Conservation (phyloP, 2,888 invertebrate species). For the Thumatha senex region DNA sequence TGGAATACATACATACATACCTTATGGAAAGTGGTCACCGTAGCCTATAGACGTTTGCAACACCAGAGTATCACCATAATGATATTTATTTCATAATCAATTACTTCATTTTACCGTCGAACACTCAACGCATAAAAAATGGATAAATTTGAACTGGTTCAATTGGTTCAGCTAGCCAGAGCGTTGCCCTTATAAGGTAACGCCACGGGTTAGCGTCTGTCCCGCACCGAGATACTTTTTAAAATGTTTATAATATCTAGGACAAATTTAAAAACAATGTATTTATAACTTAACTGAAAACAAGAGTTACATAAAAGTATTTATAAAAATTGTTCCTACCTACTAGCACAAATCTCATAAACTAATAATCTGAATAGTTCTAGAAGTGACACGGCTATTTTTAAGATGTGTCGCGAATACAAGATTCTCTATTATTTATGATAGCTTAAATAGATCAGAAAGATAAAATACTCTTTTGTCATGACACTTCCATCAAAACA, state of each 20-base stretch:
- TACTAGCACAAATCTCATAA: slow-evolving; percentile 31
- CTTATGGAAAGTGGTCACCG: too few species aligned
- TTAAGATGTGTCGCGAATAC: slow-evolving; percentile 11
- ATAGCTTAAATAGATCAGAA: slow-evolving; percentile 20
- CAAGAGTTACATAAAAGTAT: slow-evolving; percentile 4
- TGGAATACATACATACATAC: too few species aligned
- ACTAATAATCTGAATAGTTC: slow-evolving; percentile 15
- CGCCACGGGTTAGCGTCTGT: too few species aligned
- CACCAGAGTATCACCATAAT: too few species aligned
- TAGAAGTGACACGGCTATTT: slow-evolving; percentile 24
- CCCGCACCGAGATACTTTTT: too few species aligned
- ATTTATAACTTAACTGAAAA: not conserved
- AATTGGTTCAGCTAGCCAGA: too few species aligned
- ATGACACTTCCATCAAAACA: slow-evolving; percentile 12
- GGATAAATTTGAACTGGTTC: too few species aligned
- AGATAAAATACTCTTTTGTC: slow-evolving; percentile 24
- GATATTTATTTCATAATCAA: too few species aligned
- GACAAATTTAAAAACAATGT: not conserved
- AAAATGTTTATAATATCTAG: not conserved
- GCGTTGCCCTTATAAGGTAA: not conserved
- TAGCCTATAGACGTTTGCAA: too few species aligned
- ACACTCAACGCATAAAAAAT: too few species aligned
- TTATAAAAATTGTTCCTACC: slow-evolving; percentile 21
- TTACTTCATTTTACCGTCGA: too few species aligned
- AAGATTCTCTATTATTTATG: slow-evolving; percentile 35